Percentiles rank a stretch among this genome's conserved stretches.
These are phyloP conservation scores for Ranitomeya imitator DNA, from an alignment of 2,113 vertebrate genomes.

Conservation along the genomic window DNA sequence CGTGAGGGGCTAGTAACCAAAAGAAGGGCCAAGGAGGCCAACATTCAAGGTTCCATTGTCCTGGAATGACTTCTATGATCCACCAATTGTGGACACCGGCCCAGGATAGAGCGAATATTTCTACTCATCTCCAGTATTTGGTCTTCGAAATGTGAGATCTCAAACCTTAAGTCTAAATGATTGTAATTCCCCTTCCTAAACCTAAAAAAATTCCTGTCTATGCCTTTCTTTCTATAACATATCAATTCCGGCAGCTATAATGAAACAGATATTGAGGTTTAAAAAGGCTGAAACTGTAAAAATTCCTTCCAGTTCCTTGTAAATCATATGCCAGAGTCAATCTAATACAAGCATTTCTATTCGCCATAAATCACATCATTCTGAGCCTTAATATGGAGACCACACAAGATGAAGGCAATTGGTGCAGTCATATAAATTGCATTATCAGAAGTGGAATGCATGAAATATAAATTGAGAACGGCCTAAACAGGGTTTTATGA, in stretches of 20 bases:
- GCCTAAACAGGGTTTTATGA: neutral
- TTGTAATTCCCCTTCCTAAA: neutral
- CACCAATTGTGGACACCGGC: too few relatives aligned
- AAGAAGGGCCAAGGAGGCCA: too few relatives aligned
- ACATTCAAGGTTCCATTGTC: too few relatives aligned
- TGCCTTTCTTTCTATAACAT: neutral
- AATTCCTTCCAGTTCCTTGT: neutral
- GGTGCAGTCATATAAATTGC: constrained; percentile 9
- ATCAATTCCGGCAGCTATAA: neutral
- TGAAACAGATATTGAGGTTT: neutral
- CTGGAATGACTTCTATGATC: too few relatives aligned
- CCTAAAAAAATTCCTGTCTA: neutral
- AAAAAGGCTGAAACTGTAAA: neutral
- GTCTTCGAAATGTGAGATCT: neutral
- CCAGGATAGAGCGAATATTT: too few relatives aligned
- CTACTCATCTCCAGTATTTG: neutral
- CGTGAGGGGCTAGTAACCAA: too few relatives aligned
- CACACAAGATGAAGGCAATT: constrained; percentile 9
- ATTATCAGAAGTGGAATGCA: constrained; percentile 17
- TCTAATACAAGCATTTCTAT: neutral
- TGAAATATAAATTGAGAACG: constrained; percentile 22
- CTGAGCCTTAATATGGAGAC: constrained; percentile 20
- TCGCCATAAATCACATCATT: constrained; percentile 39
- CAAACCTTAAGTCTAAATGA: neutral
- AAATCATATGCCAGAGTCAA: neutral